Conservation (phyloP, 1,140 invertebrate species). For the Lordiphosa clarofinis region DNA sequence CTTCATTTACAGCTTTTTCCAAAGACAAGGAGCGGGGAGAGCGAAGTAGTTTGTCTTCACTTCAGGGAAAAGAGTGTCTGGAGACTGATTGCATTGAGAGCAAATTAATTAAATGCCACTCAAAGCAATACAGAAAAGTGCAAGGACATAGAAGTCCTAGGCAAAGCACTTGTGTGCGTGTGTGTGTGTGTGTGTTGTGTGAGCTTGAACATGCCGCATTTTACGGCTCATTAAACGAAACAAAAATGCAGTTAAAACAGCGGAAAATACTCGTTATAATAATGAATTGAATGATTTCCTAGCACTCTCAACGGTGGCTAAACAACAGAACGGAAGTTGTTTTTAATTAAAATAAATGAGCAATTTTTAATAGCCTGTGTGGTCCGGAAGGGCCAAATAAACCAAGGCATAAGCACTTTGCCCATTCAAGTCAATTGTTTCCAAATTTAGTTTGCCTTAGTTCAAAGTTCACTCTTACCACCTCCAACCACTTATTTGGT, state of each 20-base stretch:
- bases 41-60: too few species aligned
- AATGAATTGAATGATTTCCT: constrained; percentile 54
- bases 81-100: constrained; percentile 32
- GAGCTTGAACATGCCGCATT: too few species aligned
- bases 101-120: constrained; percentile 76
- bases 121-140: constrained; percentile 22
- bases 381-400: constrained; percentile 8
- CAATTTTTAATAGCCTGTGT: constrained; percentile 35
- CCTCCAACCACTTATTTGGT: too few species aligned
- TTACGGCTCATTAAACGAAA: constrained; percentile 31
- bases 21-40: too few species aligned
- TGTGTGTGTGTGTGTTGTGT: constrained; percentile 5
- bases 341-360: constrained; percentile 68
- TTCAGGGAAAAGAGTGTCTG: constrained; percentile 1
- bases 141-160: neutral
- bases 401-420: too few species aligned
- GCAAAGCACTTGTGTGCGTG: neutral
- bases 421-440: constrained; percentile 9
- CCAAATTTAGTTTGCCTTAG: constrained; percentile 19
- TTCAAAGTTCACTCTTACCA: constrained; percentile 60
- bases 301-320: constrained; percentile 11
- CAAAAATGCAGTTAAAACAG: constrained; percentile 27
- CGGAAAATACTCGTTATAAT: constrained; percentile 50
- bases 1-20: constrained; percentile 37
- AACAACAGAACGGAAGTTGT: constrained; percentile 58